Conservation (phyloP, 2,113 vertebrate genomes). For the Calcarius ornatus region DNA sequence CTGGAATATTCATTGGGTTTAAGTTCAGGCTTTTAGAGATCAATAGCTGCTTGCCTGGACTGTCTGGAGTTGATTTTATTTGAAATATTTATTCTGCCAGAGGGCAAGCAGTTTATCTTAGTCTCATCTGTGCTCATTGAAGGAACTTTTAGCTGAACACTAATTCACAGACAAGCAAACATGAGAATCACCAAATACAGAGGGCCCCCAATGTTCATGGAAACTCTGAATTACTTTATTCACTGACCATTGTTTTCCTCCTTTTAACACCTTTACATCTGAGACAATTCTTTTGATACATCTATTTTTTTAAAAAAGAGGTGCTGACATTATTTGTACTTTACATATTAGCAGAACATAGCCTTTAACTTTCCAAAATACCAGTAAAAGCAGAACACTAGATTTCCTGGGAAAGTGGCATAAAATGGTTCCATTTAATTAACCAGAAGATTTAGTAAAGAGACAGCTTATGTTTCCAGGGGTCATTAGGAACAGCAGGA, state of each 20-base stretch:
- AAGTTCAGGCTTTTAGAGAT: slow-evolving; percentile 77
- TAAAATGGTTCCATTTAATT: background rate
- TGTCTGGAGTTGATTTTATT: slow-evolving; percentile 76
- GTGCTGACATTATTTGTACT: background rate
- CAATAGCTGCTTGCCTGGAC: slow-evolving; percentile 76
- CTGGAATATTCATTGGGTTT: slow-evolving; percentile 75
- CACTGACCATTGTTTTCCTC: background rate
- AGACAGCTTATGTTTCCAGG: background rate
- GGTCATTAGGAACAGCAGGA: slow-evolving; percentile 44
- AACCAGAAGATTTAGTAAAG: slow-evolving; percentile 16
- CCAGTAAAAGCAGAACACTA: background rate
- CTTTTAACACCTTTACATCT: background rate
- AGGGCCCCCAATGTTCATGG: background rate
- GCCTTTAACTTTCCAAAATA: background rate
- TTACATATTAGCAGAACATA: background rate
- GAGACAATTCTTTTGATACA: background rate
- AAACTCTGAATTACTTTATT: background rate
- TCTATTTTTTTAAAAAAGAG: background rate
- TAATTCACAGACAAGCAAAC: slow-evolving; percentile 15
- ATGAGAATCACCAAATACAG: background rate
- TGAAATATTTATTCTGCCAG: slow-evolving; percentile 81
- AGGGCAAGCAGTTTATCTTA: slow-evolving; percentile 76
- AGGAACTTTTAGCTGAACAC: slow-evolving; percentile 49
- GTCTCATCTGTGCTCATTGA: slow-evolving; percentile 68
- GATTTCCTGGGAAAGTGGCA: background rate